Evolutionary conservation across 2,113 vertebrate species (phyloP), one percentile per base, ranked within the genome.

Genomic region (Platichthys flesus): DNA sequence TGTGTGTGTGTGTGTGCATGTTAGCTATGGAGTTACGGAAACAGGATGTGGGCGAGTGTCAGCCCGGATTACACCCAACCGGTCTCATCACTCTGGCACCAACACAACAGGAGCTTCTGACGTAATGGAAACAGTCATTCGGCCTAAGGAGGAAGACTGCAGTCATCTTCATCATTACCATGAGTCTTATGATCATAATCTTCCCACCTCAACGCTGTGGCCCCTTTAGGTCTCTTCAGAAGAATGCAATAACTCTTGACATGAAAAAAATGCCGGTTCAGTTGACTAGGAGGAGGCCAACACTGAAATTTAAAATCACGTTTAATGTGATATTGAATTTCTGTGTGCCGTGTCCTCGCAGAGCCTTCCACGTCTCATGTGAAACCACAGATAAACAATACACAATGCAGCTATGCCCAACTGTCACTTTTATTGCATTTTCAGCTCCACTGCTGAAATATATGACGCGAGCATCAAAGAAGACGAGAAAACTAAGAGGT

Each of bases 31-130:
- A 85, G 76, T 71, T 67, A 56, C 63, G 70, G 52, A 83, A 67
- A 78, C 57, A 83, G 85, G 76, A 86, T 78, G 89, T 89, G 85
- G 89, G 88, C 77, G 84, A 79, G 65, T 91, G 92, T 93, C 91
- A 87, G 74, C 20, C 61, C 31, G 14, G 66, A 91, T 92, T 92
- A 92, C 61, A 64, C 69, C 79, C 71, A 74, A 55, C 67, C n/a
- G 12, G 54, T 84, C 55, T 92, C 91, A 89, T 88, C 77, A 79
- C 63, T 78, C 42, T 81, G 87, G 81, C 89, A 84, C 74, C 72
- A 63, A 82, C 87, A 85, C 83, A 78, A 82, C 82, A 82, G 52
- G 59, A 82, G 66, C 68, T 74, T 79, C 74, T 86, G 88, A 91
- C 64, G 42, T 88, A 74, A 90, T 89, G 71, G 40, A 86, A 85